Base-by-base conservation (phyloP, 2,888 invertebrate genomes). In the Amphipyra tragopoginis region DNA sequence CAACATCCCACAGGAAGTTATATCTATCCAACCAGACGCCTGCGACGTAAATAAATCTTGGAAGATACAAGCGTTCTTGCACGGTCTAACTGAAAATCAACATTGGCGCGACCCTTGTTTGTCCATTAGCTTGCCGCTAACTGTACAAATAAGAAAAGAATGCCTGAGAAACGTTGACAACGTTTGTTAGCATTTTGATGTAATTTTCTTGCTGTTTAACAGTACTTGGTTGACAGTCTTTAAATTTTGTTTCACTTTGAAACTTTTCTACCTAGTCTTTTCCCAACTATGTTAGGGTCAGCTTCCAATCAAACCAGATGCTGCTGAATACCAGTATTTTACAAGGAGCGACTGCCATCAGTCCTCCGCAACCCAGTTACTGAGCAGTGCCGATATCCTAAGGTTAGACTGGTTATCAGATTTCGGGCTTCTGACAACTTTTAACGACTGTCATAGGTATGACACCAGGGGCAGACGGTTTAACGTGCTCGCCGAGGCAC, bases 111-210 rank as follows among this genome's bases (percentile, higher is more conserved):
- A 89, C 91, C 93, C 89, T 89, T 94, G 93, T 93, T 93, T 93
- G 93, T 92, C 93, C 93, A 93, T 93, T 94, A 94, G 93, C 89
- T 88, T 86, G 84, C 91, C 88, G 86, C 90, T 87, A 87, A 89
- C 91, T 86, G 86, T 82, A 84, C 90, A 93, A 93, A 93, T 90
- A 85, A 82, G 77, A 80, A 85, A 85, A 86, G 83, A 87, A 86
- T 83, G 76, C 72, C 72, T 64, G 75, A 81, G 81, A 81, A 80
- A 81, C 82, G 77, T 66, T 72, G 80, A 80, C 84, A 80, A 75
- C 80, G 82, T 83, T 86, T 85, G 82, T 82, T 85, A 82, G 81
- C 77, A 66, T 66, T 64, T 66, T 71, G 40, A 54, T 55, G 49
- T 60, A 52, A 71, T 57, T 68, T 52, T 62, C 40, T 26, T 38